Evolutionary conservation across 2,797 vertebrate genomes (phyloP).

Genomic region (Schizothorax lantsangensis): DNA sequence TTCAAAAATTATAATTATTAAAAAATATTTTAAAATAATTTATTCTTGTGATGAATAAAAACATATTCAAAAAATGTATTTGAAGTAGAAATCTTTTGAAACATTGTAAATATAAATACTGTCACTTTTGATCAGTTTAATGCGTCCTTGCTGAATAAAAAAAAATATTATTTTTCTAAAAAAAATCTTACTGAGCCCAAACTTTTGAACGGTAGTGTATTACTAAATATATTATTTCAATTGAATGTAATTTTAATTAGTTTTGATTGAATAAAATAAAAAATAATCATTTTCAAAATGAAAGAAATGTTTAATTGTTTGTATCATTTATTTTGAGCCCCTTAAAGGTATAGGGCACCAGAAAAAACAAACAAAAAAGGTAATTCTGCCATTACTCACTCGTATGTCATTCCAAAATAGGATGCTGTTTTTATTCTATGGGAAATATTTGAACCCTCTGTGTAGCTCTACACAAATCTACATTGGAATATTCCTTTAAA

Average conservation of each 20-base stretch:
- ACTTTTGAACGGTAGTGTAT: neutral
- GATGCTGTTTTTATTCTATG: neutral
- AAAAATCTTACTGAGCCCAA: neutral
- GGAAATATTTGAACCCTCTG: neutral
- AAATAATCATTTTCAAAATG: neutral
- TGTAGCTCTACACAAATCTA: neutral
- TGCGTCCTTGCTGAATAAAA: neutral
- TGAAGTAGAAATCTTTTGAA: neutral
- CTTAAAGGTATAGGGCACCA: neutral
- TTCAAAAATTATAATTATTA: neutral
- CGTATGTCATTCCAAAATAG: neutral
- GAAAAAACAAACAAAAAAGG: neutral
- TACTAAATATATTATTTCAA: neutral
- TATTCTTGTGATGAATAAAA: neutral
- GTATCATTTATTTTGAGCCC: neutral
- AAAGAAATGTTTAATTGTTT: neutral
- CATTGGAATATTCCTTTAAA: neutral
- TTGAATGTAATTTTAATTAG: neutral
- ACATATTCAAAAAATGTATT: neutral
- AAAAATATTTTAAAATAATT: neutral
- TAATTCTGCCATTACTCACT: neutral
- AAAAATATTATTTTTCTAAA: too few relatives aligned
- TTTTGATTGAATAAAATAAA: too few relatives aligned
- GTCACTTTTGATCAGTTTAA: neutral
- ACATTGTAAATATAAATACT: neutral